A percentile compares a stretch with the other conserved stretches of the same genome.
These are phyloP conservation scores for Cotesia congregata DNA, from an alignment of 2,888 invertebrate species.

Conservation along the genomic window DNA sequence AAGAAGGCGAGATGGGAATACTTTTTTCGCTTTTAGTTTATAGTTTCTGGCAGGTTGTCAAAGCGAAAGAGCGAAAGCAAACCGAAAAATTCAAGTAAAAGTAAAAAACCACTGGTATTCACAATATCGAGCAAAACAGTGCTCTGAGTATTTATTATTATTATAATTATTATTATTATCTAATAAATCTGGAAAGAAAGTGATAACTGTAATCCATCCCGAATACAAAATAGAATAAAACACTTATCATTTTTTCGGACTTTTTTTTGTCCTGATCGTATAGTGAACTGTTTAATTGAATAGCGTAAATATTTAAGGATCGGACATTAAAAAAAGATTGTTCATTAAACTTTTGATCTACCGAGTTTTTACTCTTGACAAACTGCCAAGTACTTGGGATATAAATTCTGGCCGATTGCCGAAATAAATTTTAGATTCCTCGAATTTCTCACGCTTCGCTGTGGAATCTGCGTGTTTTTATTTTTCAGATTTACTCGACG, in stretches of 20 bases:
- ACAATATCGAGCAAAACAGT: slow-evolving; percentile 35
- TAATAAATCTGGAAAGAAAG: slow-evolving; percentile 10
- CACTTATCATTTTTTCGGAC: not conserved
- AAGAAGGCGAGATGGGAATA: slow-evolving; percentile 21
- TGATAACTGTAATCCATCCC: slow-evolving; percentile 21
- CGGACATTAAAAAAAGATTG: not conserved
- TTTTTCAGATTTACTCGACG: not conserved
- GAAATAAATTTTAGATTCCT: slow-evolving; percentile 4
- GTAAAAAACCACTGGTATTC: slow-evolving; percentile 6
- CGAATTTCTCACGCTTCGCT: slow-evolving; percentile 5
- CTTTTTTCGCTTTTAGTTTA: slow-evolving; percentile 33
- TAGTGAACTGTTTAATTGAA: not conserved
- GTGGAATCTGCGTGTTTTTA: not conserved
- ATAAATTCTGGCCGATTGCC: slow-evolving; percentile 8
- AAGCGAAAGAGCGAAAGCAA: slow-evolving; percentile 22
- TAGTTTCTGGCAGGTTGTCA: slow-evolving; percentile 44
- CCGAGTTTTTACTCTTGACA: slow-evolving; percentile 1
- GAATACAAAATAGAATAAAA: not conserved
- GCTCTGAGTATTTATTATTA: slow-evolving; percentile 38
- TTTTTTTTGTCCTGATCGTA: not conserved
- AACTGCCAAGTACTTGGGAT: not conserved
- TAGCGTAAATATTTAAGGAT: not conserved
- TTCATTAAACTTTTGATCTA: not conserved
- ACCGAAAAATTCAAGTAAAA: not conserved
- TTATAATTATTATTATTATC: slow-evolving; percentile 31